These are phyloP conservation scores for Zaprionus obscuricornis DNA, from an alignment of 2,888 invertebrate genomes.

Conservation along the genomic window DNA sequence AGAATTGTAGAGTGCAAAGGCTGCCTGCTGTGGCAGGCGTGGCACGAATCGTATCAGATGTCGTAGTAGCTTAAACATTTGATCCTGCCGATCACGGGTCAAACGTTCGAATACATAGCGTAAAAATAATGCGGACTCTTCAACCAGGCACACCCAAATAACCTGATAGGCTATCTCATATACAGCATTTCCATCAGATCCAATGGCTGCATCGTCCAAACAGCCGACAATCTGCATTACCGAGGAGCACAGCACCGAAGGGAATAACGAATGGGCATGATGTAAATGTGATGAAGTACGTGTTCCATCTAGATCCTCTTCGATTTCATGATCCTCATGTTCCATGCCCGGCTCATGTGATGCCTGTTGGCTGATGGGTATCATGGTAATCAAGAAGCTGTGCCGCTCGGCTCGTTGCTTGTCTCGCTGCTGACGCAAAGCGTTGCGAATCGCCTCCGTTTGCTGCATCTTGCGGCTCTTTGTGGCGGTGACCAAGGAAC, in stretches of 20 bases:
- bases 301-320: conserved; percentile 88
- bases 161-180: conserved; percentile 98
- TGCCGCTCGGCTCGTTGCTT: conserved; percentile 97
- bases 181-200: conserved; percentile 96
- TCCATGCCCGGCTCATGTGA: conserved; percentile 97
- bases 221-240: conserved; percentile 97
- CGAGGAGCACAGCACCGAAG: conserved; percentile 97
- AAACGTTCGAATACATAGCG: conserved; percentile 97
- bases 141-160: conserved; percentile 98
- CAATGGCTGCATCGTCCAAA: conserved; percentile 98
- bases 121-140: conserved; percentile 97
- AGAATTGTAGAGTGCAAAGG: conserved; percentile 98
- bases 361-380: conserved; percentile 97
- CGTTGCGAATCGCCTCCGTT: conserved; percentile 98
- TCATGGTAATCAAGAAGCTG: conserved; percentile 97
- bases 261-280: conserved; percentile 97
- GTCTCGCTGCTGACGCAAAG: conserved; percentile 97
- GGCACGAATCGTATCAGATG: conserved; percentile 97
- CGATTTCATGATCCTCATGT: conserved; percentile 93
- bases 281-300: conserved; percentile 93
- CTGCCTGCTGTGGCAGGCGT: conserved; percentile 97
- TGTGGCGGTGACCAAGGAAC: conserved; percentile 98
- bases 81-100: conserved; percentile 96
- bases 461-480: conserved; percentile 99
- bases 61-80: conserved; percentile 95